Evolutionary conservation across 2,888 invertebrate genomes (phyloP).

Genomic region (Lacanobia wlatinum): DNA sequence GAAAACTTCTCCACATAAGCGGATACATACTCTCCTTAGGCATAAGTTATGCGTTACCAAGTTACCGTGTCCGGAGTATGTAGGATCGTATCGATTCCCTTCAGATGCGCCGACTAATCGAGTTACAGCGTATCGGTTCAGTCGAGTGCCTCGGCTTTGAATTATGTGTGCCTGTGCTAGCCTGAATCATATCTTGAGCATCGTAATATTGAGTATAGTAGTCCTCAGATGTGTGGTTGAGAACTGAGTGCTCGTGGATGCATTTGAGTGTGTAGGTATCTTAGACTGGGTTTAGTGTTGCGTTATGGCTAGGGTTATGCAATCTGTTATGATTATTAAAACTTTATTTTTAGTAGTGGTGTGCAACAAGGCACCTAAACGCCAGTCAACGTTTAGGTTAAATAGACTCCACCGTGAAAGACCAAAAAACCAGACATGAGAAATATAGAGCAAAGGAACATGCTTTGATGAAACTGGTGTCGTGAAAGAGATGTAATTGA

Average conservation of each 20-base stretch:
- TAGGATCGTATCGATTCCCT: slow-evolving; percentile 64
- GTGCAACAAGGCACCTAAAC: too few relatives aligned
- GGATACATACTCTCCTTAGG: neutral
- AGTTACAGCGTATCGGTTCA: slow-evolving; percentile 64
- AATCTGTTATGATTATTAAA: too few relatives aligned
- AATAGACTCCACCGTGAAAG: too few relatives aligned
- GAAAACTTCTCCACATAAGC: neutral
- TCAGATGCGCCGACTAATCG: slow-evolving; percentile 68
- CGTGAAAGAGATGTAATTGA: too few relatives aligned
- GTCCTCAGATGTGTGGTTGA: slow-evolving; percentile 7
- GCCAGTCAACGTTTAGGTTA: too few relatives aligned
- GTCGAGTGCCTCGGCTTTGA: slow-evolving; percentile 60
- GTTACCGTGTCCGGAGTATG: slow-evolving; percentile 31
- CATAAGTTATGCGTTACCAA: slow-evolving; percentile 8
- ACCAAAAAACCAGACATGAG: too few relatives aligned
- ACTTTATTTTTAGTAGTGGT: too few relatives aligned
- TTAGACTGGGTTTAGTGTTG: neutral
- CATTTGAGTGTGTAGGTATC: slow-evolving; percentile 11
- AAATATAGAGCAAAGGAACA: too few relatives aligned
- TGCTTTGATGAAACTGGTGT: too few relatives aligned
- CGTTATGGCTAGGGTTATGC: neutral
- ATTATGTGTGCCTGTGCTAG: slow-evolving; percentile 50
- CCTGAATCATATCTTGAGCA: slow-evolving; percentile 46
- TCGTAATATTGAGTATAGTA: slow-evolving; percentile 27
- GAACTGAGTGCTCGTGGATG: slow-evolving; percentile 6